phyloP scores from a whole-genome alignment of 2,797 vertebrate genomes.

The Ibycter americanus region DNA sequence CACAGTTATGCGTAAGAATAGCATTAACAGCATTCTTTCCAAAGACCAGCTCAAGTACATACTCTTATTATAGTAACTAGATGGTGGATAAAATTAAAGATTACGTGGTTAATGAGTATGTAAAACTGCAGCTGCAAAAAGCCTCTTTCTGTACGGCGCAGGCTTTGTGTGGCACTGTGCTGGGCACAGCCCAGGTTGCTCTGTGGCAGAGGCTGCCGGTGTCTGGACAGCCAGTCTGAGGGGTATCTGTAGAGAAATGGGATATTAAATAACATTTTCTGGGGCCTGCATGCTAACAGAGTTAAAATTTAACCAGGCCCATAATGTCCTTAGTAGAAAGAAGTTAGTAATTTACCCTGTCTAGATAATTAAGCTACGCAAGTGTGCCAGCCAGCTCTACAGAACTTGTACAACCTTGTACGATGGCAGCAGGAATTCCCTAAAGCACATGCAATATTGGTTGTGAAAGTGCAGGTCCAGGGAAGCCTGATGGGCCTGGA shows the following conservation, averaged over 20 bases:
- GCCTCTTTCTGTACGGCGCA: accelerated
- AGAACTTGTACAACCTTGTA: not conserved
- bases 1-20: not conserved
- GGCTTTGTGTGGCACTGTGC: not conserved
- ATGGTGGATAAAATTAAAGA: not conserved
- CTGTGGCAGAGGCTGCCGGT: not conserved
- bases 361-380: not conserved
- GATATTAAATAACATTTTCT: not conserved
- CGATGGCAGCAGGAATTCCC: not conserved
- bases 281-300: not conserved
- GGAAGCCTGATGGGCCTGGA: not conserved
- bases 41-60: not conserved
- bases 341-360: not conserved
- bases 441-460: not conserved
- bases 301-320: not conserved
- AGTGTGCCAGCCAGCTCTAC: not conserved
- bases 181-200: not conserved
- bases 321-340: not conserved
- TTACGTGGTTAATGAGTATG: not conserved
- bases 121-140: not conserved
- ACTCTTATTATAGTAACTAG: not conserved
- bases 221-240: accelerated
- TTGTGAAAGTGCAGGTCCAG: not conserved
- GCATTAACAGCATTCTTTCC: not conserved
- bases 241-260: not conserved